Evolutionary conservation across 2,113 vertebrate species (phyloP), one percentile per base, ranked within the genome.

Genomic region (Meriones unguiculatus): DNA sequence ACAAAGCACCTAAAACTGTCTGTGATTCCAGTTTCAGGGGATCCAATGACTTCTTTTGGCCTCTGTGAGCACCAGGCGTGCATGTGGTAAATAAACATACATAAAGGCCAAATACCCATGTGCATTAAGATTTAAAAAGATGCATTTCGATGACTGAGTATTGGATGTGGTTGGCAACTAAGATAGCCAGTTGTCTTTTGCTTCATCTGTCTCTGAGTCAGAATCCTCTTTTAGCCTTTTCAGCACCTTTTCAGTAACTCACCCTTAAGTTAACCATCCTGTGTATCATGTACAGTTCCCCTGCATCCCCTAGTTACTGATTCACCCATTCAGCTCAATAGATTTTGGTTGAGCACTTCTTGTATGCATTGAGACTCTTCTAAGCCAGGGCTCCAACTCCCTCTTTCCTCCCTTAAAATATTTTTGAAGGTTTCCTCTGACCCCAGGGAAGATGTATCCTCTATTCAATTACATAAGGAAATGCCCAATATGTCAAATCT

Each of bases 241-340:
- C 54, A 89, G 91, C 46, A 95, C 84, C n/a, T n/a, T n/a, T n/a
- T n/a, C 57, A 90, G 73, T 14, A 96, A 91, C 41, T 76, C 52
- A 67, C 85, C 69, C 52, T 94, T 72, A 90, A 95, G 70, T 78
- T 92, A 88, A 90, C 85, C 69, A 50, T 93, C 84, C 11, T 93
- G 80, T 94, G 81, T 95, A 90, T 65, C 46, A 46, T 91, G 14
- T 78, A 89, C 90, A 93, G 46, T 97, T 62, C 30, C 25, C 18
- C 38, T 46, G 59, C 41, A 24, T 6, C 10, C 46, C 46, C 70
- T 22, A 85, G 46, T 73, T 90, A 97, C 38, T 86, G 65, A 96
- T 94, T 88, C 84, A 96, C 89, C 75, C 75, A 89, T 90, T 77
- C 72, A 95, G 81, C 95, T 95, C 80, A 94, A 86, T 92, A 95